Percentiles rank a stretch among this genome's conserved stretches.
phyloP scores from a whole-genome alignment of 1,140 invertebrate genomes.

The Caenorhabditis brenneri region DNA sequence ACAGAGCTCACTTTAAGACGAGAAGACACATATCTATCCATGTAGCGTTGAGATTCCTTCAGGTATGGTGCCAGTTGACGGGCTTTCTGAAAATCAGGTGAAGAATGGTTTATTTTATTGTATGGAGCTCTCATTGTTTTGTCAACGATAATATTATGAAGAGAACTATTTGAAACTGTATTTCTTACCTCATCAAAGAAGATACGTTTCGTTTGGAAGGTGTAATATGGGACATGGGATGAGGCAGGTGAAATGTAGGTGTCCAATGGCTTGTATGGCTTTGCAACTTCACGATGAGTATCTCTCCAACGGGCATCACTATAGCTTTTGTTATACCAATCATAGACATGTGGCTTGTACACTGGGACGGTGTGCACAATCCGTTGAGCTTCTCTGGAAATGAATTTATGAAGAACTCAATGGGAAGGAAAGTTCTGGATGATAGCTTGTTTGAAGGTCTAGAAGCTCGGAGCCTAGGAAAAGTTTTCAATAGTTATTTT shows the following conservation, averaged over 20 bases:
- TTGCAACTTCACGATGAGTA: slow-evolving; percentile 52
- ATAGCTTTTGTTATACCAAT: slow-evolving; percentile 67
- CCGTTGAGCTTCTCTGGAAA: slow-evolving; percentile 66
- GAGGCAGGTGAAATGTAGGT: slow-evolving; percentile 50
- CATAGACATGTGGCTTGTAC: slow-evolving; percentile 68
- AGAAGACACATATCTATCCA: slow-evolving; percentile 66
- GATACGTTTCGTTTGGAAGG: slow-evolving; percentile 69
- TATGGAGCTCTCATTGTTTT: too few species aligned
- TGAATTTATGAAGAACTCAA: neutral
- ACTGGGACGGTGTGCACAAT: slow-evolving; percentile 70
- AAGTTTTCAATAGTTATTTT: too few species aligned
- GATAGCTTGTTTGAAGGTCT: too few species aligned
- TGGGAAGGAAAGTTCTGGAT: too few species aligned
- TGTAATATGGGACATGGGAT: slow-evolving; percentile 69
- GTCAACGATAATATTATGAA: too few species aligned
- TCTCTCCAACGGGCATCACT: slow-evolving; percentile 59
- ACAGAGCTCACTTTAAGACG: slow-evolving; percentile 63
- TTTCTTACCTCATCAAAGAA: slow-evolving; percentile 66
- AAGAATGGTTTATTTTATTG: too few species aligned
- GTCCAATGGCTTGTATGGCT: slow-evolving; percentile 46
- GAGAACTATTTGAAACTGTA: neutral
- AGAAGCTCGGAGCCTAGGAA: too few species aligned
- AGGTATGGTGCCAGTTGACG: slow-evolving; percentile 66
- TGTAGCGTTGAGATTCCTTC: slow-evolving; percentile 67
- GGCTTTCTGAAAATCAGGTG: slow-evolving; percentile 65